Conservation (phyloP, 2,113 vertebrate genomes). For the Rhabdornis inornatus region DNA sequence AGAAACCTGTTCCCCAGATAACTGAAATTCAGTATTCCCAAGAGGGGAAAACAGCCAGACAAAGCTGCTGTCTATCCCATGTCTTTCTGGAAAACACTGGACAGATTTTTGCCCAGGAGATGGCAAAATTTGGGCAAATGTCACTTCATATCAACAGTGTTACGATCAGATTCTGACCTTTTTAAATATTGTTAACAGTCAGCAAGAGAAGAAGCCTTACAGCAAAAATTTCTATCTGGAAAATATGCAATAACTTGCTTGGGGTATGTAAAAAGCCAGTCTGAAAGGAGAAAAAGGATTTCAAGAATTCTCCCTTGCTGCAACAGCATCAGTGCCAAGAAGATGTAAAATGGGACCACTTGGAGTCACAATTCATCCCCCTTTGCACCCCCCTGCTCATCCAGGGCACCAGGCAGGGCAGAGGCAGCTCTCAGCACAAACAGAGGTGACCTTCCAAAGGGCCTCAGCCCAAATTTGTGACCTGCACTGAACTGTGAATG, state of each 20-base stretch:
- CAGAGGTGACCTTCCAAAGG: neutral
- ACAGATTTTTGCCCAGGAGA: conserved; percentile 42
- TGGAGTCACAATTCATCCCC: neutral
- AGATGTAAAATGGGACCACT: neutral
- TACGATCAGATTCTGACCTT: conserved; percentile 33
- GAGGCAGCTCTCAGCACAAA: neutral
- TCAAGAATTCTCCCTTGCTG: neutral
- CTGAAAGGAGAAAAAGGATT: neutral
- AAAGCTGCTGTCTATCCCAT: neutral
- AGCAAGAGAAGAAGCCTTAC: conserved; percentile 14
- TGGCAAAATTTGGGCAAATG: conserved; percentile 37
- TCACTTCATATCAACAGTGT: conserved; percentile 16
- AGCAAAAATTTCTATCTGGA: conserved; percentile 1
- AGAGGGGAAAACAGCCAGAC: neutral
- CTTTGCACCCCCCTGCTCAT: neutral
- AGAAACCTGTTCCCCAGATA: conserved; percentile 9
- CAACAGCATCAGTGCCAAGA: neutral
- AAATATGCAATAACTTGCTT: conserved; percentile 4
- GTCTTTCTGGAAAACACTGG: conserved; percentile 9
- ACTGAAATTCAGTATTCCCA: neutral
- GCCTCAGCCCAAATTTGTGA: neutral
- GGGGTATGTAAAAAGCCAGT: neutral
- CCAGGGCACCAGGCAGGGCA: neutral
- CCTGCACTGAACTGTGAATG: neutral
- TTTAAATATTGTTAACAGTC: conserved; percentile 40